Evolutionary conservation across 2,113 vertebrate species (phyloP).

Genomic region (Argyrosomus japonicus): DNA sequence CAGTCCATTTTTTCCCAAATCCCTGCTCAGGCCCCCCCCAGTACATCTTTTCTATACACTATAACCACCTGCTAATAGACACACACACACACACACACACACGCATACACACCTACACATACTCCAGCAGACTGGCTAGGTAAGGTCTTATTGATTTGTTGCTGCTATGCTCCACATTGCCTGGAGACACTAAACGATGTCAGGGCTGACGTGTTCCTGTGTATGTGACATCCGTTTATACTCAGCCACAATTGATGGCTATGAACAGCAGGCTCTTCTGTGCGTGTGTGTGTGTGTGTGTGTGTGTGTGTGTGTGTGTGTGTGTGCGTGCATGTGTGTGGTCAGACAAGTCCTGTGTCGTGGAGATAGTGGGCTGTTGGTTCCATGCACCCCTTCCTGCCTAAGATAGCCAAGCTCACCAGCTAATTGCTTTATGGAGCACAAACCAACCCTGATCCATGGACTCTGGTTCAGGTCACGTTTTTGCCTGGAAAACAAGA

Average conservation of each 20-base stretch:
- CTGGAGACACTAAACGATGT: constrained; percentile 62
- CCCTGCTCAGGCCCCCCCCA: not conserved
- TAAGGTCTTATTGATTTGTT: constrained; percentile 59
- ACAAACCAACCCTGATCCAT: not conserved
- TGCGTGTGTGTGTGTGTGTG: constrained; percentile 12
- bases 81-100: constrained; percentile 17
- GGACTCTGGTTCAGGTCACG: not conserved
- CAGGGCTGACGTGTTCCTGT: constrained; percentile 49
- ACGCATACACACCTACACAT: constrained; percentile 11
- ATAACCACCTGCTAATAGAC: constrained; percentile 33
- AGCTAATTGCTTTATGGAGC: constrained; percentile 29
- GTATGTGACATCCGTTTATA: constrained; percentile 63
- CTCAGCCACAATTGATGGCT: constrained; percentile 49
- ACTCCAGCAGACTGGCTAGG: constrained; percentile 10
- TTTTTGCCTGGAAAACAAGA: not conserved
- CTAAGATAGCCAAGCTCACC: constrained; percentile 27
- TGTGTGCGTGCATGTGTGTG: not conserved
- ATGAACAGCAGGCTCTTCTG: constrained; percentile 29
- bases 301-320: not conserved
- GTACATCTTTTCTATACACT: constrained; percentile 3
- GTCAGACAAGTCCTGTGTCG: constrained; percentile 20
- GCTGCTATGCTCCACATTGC: constrained; percentile 49
- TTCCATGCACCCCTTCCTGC: constrained; percentile 24
- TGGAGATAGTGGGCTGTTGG: constrained; percentile 40
- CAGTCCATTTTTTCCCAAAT: not conserved